Conservation (phyloP, 1,140 invertebrate species). For the Calycopis cecrops region DNA sequence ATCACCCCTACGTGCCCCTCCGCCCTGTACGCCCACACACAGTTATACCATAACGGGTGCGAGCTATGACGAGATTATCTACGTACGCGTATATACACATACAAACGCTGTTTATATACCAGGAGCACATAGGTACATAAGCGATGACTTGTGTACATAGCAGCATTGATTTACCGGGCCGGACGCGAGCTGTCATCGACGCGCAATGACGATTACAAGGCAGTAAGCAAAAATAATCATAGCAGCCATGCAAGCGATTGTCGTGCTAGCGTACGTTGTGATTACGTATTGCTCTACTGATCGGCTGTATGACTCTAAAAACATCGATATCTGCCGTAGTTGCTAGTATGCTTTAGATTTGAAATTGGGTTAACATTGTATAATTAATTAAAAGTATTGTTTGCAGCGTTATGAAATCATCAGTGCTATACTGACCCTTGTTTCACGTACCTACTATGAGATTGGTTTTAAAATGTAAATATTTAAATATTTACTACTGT, state of each 20-base stretch:
- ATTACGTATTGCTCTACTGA: constrained; percentile 13
- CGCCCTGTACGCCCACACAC: constrained; percentile 53
- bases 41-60: constrained; percentile 73
- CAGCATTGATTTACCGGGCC: constrained; percentile 67
- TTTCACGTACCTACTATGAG: too few relatives aligned
- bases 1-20: constrained; percentile 24
- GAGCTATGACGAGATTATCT: constrained; percentile 74
- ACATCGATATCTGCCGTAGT: constrained; percentile 3
- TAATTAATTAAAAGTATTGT: background rate
- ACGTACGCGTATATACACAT: constrained; percentile 62
- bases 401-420: background rate
- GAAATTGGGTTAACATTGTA: background rate
- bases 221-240: constrained; percentile 46
- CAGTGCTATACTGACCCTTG: too few relatives aligned
- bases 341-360: constrained; percentile 8
- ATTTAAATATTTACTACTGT: too few relatives aligned
- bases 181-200: constrained; percentile 56
- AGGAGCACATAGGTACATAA: constrained; percentile 59
- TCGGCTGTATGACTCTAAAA: constrained; percentile 12
- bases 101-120: constrained; percentile 57
- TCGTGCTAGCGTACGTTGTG: constrained; percentile 9
- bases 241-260: constrained; percentile 12
- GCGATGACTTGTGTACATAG: constrained; percentile 68
- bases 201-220: constrained; percentile 45
- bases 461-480: too few relatives aligned